Percentiles rank a stretch among this genome's conserved stretches.
Evolutionary conservation across 2,113 vertebrate genomes (phyloP).

Genomic region (Heloderma charlesbogerti): DNA sequence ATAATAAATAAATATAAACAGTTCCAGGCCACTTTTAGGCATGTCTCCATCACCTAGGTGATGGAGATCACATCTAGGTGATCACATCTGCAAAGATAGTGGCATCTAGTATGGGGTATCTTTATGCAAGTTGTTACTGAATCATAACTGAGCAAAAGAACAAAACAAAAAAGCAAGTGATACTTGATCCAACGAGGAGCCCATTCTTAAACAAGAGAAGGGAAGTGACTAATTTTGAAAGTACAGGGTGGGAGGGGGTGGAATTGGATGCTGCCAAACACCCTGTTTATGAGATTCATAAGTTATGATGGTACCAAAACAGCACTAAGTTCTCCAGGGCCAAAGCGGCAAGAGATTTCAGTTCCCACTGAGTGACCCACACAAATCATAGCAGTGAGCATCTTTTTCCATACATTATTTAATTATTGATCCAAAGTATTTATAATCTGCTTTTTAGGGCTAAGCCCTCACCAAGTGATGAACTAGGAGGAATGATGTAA

Average conservation of each 20-base stretch:
- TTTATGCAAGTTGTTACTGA: background rate
- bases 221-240: constrained; percentile 14
- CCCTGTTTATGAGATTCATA: background rate
- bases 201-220: background rate
- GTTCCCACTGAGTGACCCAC: background rate
- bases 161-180: background rate
- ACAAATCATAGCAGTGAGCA: background rate
- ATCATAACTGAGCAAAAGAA: background rate
- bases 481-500: background rate
- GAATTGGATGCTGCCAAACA: background rate
- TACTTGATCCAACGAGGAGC: background rate
- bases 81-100: background rate
- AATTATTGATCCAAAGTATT: background rate
- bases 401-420: background rate
- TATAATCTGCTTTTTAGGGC: background rate
- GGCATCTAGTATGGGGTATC: background rate
- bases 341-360: background rate
- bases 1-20: background rate
- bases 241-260: background rate
- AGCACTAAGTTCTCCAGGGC: background rate
- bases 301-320: background rate
- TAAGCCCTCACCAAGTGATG: background rate
- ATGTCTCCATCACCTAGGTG: background rate
- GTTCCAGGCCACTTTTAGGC: rapidly evolving
- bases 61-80: too few species aligned